Conservation (phyloP, 1,140 invertebrate genomes). For the Platorchestia sp. region DNA sequence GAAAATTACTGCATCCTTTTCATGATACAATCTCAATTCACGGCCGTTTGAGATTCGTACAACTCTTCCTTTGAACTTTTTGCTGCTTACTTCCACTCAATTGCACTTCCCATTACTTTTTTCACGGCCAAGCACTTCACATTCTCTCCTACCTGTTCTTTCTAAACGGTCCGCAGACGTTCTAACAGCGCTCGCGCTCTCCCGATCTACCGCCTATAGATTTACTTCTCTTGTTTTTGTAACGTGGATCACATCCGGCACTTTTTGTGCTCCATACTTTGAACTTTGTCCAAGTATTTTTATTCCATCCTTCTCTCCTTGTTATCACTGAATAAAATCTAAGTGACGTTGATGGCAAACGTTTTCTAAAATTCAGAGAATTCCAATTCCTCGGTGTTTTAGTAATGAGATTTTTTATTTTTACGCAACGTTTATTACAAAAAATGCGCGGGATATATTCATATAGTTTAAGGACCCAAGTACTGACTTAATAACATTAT, state of each 20-base stretch:
- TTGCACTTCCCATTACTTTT: constrained; percentile 46
- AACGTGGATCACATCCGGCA: background rate
- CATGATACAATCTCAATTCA: constrained; percentile 42
- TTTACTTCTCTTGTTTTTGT: background rate
- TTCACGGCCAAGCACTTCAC: background rate
- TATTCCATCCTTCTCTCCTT: background rate
- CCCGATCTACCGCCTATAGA: background rate
- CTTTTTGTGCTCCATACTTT: background rate
- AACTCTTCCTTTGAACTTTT: constrained; percentile 37
- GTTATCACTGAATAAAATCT: background rate
- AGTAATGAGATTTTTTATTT: background rate
- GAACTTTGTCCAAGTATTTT: background rate
- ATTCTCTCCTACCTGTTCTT: constrained; percentile 33
- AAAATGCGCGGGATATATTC: no score
- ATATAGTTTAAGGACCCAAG: no score
- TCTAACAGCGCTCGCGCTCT: background rate
- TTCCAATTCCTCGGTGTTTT: background rate
- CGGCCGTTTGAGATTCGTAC: constrained; percentile 26
- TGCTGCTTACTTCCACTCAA: constrained; percentile 49
- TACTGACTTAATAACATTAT: no score
- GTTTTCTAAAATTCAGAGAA: background rate
- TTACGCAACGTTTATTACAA: no score
- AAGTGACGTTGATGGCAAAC: background rate
- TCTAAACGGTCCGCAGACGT: background rate
- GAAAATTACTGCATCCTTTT: background rate